Base-by-base conservation (phyloP, 2,113 vertebrate species). In the Panurus biarmicus region DNA sequence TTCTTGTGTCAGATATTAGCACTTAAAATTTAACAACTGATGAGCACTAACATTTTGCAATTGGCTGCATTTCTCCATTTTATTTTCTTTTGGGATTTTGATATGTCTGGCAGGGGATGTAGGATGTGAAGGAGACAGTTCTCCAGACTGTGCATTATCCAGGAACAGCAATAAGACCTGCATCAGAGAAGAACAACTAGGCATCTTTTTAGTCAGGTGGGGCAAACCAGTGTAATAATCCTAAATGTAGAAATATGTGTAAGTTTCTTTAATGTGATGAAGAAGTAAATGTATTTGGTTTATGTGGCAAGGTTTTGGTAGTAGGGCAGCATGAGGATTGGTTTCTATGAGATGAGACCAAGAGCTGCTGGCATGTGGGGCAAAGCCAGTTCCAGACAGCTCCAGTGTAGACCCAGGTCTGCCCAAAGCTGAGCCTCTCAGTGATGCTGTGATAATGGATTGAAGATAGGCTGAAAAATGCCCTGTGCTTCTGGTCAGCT, bases 21-120 rank as follows among this genome's bases (percentile, higher is more conserved):
- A 85, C 88, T 94, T 92, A 89, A 87, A 92, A 70, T 91, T 93
- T 91, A 94, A 93, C 71, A 95, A 80, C 71, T 87, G 89, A 91
- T 75, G 91, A 94, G 44, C 45, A 90, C n/a, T n/a, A n/a, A n/a
- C 69, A 84, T 91, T 94, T 95, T 89, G 81, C 87, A 94, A 90
- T 60, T 88, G 88, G 80, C 91, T 96, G 84, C 64, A 67, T 88
- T 94, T 89, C 76, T 81, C 44, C 20, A 23, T 85, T 95, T 95
- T 58, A 71, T 90, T 79, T 35, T 87, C 78, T 85, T 85, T 51
- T 82, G 74, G 66, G 90, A 83, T 76, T 93, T 83, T 91, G 29
- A 58, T 82, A 85, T 76, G 42, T 77, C 91, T 96, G 85, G 42
- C 26, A 50, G 57, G 66, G 87, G 61, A 78, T 64, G 33, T 51